Evolutionary conservation across 1,140 invertebrate genomes (phyloP), one percentile per base, ranked within the genome.

Genomic region (Hyles euphorbiae): DNA sequence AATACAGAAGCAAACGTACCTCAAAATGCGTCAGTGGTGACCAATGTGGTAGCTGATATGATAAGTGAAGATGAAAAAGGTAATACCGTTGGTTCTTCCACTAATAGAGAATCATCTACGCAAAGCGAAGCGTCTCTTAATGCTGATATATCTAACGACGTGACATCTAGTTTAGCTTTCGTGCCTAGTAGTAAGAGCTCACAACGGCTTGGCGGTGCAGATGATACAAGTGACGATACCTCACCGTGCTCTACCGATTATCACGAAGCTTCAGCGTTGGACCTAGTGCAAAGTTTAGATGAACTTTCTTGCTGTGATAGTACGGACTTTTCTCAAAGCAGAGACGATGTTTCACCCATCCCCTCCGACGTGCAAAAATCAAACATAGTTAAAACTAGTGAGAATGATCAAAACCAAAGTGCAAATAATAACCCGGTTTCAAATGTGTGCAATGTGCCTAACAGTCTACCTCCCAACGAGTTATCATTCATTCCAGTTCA

Each of bases 201-300:
- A 50, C 77, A 75, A 53, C 62, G 71, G 51, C 68, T 70, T 36
- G 63, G 70, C 49, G 68, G 63, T 54, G 67, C 65, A 11, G 83
- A 86, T 56, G 78, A 86, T 61, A 88, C 86, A 3, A 88, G 78
- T 74, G 82, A 84, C 49, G 83, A 84, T 57, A 88, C 83, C 8
- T 88, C 85, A 22, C 79, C 85, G 12, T 87, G 83, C 58, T 87
- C 83, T 53, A 85, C 83, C 3, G 86, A 88, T 64, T 88, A 88
- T 56, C 86, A 87, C 34, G 86, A 88, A 67, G 84, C 86, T 6
- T 88, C 86, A 33, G 84, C 86, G 3, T 74, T 88, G n/a, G 86
- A 88, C 61, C 55, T 84, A 65, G 78, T 73, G 50, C 81, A 83
- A 68, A 86, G 83, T 63, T 75, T 87, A 60, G 83, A 81, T 46